Percentiles rank a stretch among this genome's conserved stretches.
These are phyloP conservation scores for Nibea coibor DNA, from an alignment of 2,113 vertebrate species.

Conservation along the genomic window DNA sequence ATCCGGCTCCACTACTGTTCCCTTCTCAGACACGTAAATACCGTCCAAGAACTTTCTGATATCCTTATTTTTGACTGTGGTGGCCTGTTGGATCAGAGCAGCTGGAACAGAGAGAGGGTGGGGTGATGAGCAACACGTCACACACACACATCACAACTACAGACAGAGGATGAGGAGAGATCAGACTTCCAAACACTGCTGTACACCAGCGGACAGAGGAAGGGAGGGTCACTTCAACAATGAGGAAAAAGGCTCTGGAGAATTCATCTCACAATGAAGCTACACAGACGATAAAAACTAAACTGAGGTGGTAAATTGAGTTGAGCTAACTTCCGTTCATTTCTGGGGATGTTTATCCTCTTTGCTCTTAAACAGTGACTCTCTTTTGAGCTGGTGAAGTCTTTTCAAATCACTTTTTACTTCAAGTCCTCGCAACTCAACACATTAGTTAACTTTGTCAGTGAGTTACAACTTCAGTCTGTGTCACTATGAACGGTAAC, in stretches of 20 bases:
- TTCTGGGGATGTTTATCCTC: not conserved
- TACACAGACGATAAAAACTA: not conserved
- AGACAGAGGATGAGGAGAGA: not conserved
- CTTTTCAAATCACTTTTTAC: not conserved
- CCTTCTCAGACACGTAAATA: conserved; percentile 98
- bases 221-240: not conserved
- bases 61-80: conserved; percentile 99
- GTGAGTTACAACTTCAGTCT: not conserved
- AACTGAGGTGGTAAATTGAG: too few relatives aligned
- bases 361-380: not conserved
- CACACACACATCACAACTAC: conserved; percentile 13
- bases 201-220: not conserved
- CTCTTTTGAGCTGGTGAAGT: not conserved
- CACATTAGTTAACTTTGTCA: not conserved
- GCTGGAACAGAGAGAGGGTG: conserved; percentile 84
- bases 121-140: conserved; percentile 56
- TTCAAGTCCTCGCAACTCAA: too few relatives aligned
- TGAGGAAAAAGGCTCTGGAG: too few relatives aligned
- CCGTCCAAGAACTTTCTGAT: conserved; percentile 99
- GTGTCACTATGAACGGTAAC: not conserved
- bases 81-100: conserved; percentile 98
- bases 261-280: not conserved
- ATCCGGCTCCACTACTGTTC: conserved; percentile 87
- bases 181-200: not conserved
- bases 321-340: too few relatives aligned